Evolutionary conservation across 2,797 vertebrate species (phyloP).

Genomic region (Pseudocheirus occidentalis): DNA sequence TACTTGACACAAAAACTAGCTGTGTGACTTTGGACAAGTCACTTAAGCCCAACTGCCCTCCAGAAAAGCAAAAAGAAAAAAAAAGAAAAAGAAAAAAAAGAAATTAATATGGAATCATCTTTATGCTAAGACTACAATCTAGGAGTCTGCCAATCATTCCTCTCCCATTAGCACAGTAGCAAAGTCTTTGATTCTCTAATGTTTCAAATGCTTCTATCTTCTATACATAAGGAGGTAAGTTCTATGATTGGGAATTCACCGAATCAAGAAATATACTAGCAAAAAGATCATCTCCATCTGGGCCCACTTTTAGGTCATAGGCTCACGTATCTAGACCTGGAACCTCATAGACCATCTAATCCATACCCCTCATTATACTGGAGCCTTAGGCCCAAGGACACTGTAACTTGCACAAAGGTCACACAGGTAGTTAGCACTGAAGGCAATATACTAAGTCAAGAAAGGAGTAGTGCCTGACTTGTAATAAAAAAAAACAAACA

Average conservation of each 20-base stretch:
- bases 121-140: conserved; percentile 60
- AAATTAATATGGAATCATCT: neutral
- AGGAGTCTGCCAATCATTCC: conserved; percentile 49
- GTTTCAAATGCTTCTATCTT: conserved; percentile 24
- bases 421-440: neutral
- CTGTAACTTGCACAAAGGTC: neutral
- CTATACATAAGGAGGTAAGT: conserved; percentile 41
- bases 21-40: too few relatives aligned
- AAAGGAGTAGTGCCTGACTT: neutral
- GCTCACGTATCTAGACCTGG: conserved; percentile 18
- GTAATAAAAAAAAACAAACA: neutral
- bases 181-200: conserved; percentile 21
- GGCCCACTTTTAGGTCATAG: conserved; percentile 59
- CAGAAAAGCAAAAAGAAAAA: too few relatives aligned
- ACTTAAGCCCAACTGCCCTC: too few relatives aligned
- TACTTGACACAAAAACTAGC: too few relatives aligned
- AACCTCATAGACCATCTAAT: neutral
- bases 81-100: too few relatives aligned
- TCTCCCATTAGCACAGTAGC: conserved; percentile 7
- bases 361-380: neutral
- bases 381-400: neutral
- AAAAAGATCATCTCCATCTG: conserved; percentile 61
- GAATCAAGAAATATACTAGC: conserved; percentile 59
- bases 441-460: neutral
- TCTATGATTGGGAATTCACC: conserved; percentile 58